Conservation (phyloP, 2,888 invertebrate genomes). For the Chouioia cunea region DNA sequence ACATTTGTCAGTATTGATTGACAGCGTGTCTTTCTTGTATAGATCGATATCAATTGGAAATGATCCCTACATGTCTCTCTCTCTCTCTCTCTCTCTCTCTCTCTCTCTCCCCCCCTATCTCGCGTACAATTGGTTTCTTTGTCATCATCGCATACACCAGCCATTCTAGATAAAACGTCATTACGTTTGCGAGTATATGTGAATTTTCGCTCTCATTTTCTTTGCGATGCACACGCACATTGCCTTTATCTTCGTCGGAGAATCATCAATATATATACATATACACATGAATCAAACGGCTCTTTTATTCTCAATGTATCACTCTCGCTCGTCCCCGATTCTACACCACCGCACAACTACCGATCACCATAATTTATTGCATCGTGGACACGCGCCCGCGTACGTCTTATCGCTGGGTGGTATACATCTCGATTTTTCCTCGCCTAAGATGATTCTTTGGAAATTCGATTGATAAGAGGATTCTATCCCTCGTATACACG, state of each 20-base stretch:
- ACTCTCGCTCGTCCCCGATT: too few species aligned
- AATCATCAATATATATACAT: slow-evolving; percentile 54
- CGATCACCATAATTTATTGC: slow-evolving; percentile 43
- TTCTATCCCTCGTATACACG: too few species aligned
- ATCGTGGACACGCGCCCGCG: not conserved
- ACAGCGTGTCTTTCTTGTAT: too few species aligned
- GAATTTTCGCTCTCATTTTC: slow-evolving; percentile 8
- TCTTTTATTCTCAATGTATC: slow-evolving; percentile 28
- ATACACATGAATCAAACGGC: too few species aligned
- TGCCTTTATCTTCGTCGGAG: slow-evolving; percentile 5
- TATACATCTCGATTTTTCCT: not conserved
- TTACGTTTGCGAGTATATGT: not conserved
- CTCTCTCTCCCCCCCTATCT: slow-evolving; percentile 27
- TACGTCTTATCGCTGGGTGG: not conserved
- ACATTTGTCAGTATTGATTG: slow-evolving; percentile 7
- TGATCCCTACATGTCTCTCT: slow-evolving; percentile 17
- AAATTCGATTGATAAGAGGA: too few species aligned
- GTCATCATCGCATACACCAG: too few species aligned
- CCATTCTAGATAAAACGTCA: not conserved
- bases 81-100: slow-evolving; percentile 26
- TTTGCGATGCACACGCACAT: not conserved
- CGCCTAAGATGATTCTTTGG: too few species aligned
- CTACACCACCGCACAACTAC: slow-evolving; percentile 10
- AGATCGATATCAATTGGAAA: too few species aligned
- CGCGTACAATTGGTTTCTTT: not conserved